Evolutionary conservation across 1,140 invertebrate species (phyloP).

Genomic region (Drosophila kikkawai): DNA sequence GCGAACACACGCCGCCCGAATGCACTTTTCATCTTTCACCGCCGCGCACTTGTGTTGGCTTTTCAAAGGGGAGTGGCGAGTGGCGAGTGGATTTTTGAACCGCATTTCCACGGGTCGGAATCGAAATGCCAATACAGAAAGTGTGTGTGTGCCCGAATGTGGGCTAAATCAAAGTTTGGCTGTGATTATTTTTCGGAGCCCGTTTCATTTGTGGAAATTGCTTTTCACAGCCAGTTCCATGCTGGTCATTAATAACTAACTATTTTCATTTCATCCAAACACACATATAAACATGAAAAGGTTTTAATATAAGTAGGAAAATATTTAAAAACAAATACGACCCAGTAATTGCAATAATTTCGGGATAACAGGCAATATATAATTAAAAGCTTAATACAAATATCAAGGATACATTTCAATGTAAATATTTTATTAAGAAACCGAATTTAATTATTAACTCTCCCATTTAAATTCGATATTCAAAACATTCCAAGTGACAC

Average conservation of each 20-base stretch:
- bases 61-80: conserved; percentile 5
- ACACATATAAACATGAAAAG: neutral
- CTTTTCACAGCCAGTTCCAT: neutral
- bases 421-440: too few species aligned
- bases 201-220: conserved; percentile 17
- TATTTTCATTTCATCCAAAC: neutral
- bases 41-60: conserved; percentile 19
- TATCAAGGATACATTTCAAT: neutral
- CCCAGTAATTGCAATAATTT: too few species aligned
- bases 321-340: neutral
- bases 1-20: conserved; percentile 21
- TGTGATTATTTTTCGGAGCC: neutral
- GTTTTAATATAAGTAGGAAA: neutral
- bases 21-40: conserved; percentile 43
- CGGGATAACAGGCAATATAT: neutral
- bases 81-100: conserved; percentile 12
- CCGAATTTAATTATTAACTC: neutral
- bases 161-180: neutral
- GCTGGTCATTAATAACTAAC: neutral
- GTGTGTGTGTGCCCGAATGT: conserved; percentile 13
- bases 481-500: neutral
- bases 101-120: conserved; percentile 19
- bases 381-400: neutral
- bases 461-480: neutral
- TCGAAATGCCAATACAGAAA: conserved; percentile 31